phyloP scores from a whole-genome alignment of 2,797 vertebrate genomes.

The Odontamblyopus lacepedii region DNA sequence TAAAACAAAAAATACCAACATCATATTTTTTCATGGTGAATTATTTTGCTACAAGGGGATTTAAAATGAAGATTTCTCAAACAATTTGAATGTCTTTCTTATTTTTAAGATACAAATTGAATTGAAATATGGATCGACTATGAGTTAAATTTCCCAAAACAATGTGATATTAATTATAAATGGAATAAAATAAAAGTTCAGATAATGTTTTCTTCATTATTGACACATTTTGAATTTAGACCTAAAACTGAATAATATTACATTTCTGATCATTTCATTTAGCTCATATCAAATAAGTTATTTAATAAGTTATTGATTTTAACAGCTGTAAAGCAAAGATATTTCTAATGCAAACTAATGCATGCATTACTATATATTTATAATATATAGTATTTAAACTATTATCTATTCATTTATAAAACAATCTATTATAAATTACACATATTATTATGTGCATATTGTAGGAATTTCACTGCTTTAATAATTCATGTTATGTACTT shows the following conservation, averaged over 20 bases:
- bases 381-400: background rate
- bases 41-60: too few species aligned
- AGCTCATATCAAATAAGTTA: background rate
- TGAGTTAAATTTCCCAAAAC: too few species aligned
- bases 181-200: background rate
- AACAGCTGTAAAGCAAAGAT: background rate
- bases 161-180: too few species aligned
- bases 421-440: background rate
- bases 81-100: too few species aligned
- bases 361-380: background rate
- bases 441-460: background rate
- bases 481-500: conserved; percentile 3
- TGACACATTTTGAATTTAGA: background rate
- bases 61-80: too few species aligned
- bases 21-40: too few species aligned
- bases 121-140: too few species aligned
- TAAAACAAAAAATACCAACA: background rate
- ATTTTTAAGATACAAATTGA: too few species aligned
- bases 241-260: background rate
- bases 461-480: background rate
- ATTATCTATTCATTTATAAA: background rate
- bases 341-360: background rate
- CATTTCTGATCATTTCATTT: too few species aligned
- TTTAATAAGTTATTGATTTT: background rate
- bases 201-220: background rate